Base-by-base conservation (phyloP, 1,140 invertebrate species). In the Episyrphus balteatus region DNA sequence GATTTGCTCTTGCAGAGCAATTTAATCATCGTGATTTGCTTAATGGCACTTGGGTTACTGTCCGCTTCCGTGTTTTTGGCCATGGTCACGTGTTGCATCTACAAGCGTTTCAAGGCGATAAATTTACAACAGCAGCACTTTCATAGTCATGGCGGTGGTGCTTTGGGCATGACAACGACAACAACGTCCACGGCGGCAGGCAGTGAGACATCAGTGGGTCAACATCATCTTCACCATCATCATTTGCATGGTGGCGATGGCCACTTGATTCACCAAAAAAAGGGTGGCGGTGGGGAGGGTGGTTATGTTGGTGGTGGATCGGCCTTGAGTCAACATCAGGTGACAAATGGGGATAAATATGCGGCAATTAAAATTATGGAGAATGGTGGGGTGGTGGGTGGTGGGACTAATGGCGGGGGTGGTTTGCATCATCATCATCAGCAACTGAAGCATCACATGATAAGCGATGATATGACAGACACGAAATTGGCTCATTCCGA, bases 81-180 rank as follows among this genome's bases (percentile, higher is more conserved):
- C 10, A 44, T 58, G 49, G 37, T 55, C 7, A 61, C 58, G 1
- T 61, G 51, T 48, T 55, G 55, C 31, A 57, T 59, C 36, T 62
- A 59, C 30, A 59, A 55, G 26, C 51, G 53, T 14, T 59, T 61
- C 14, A 59, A 56, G 18, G 46, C 51, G 15, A 17, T 57, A 0
- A 48, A 56, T 42, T 26, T 26, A 26, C 21, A 26, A 26, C 21
- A 26, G 8, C 21, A 26, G 21, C 21, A 26, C 21, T 26, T 26
- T 8, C 21, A 26, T 26, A 26, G 3, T 8, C 21, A 26, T 26
- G 21, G 21, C 21, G 21, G 21, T 26, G 21, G 21, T 3, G 21
- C 21, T 3, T 8, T 26, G 21, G 21, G 21, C 21, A 26, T 26
- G 21, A 26, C 21, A 26, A 26, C 21, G 21, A 26, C 21, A 26